Base-by-base conservation (phyloP, 2,797 vertebrate genomes). In the Syncerus caffer region DNA sequence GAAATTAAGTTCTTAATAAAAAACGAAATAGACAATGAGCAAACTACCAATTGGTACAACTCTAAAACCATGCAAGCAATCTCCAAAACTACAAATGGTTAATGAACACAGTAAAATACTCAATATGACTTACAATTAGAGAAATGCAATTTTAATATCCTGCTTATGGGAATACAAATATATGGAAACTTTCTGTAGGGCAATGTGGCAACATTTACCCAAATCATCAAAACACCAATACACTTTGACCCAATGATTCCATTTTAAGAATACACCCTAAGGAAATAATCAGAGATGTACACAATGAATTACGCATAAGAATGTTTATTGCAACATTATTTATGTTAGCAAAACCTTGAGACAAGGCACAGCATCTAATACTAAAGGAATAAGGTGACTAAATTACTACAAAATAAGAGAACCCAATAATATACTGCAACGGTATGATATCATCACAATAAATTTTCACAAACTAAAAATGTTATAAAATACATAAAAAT, bases 181-280 rank as follows among this genome's bases (percentile, higher is more conserved):
- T 89, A 85, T 58, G 83, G 79, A 94, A 96, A 90, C 14, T 96
- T 94, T 93, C 89, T 83, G n/a, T 86, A 95, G 71, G 78, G 60
- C 55, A 97, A 31, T 53, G 76, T 95, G 60, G n/a, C 85, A 97
- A 86, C 74, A 85, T 89, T 93, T 93, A 89, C 93, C 38, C 15
- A 97, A 79, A 74, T 93, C 53, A 96, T 95, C 95, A 96, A 97
- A 94, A 86, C 51, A 88, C 7, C n/a, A 74, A 62, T 78, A 84
- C 7, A 64, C 51, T 93, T 86, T 96, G 51, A 93, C 57, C 29
- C 47, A 97, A 60, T 58, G 94, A 79, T 85, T 95, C 51, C 51
- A 93, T 86, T 88, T 96, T 95, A 84, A 80, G 29, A 71, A 83
- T 94, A 51, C 50, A 67, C 80, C 87, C 83, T 88, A 89, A 95